Base-by-base conservation (phyloP, 2,797 vertebrate genomes). In the Poeciliopsis infans region DNA sequence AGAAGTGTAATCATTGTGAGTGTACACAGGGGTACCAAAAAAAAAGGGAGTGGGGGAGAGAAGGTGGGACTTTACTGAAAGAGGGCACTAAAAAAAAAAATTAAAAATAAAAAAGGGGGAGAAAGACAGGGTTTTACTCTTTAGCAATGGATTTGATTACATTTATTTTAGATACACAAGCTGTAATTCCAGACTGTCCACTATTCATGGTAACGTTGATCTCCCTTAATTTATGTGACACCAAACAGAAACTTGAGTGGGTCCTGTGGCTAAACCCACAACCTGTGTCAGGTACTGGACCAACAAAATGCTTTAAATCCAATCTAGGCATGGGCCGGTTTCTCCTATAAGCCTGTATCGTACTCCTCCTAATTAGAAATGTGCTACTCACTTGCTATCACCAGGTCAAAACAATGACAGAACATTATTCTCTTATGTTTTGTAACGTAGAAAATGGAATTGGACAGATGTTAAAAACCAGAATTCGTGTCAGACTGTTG, bases 1-100 rank as follows among this genome's bases (percentile, higher is more conserved):
- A 94, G 91, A 90, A 86, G 84, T 83, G 90, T 89, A 79, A 90
- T 88, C 77, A 87, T 91, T 85, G 83, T 82, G 83, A 89, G 86
- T 89, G 84, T 92, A 90, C 85, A 91, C 85, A 92, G 81, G 81
- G 80, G 90, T 59, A 64, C 61, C 73, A 85, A 90, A 69, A 79
- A 74, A 39, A 39, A 80, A 81, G 20, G 20, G 20, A n/a, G 70
- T 57, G 20, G 11, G 33, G 33, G 70, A 68, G 53, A 64, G 47
- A 76, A 82, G 89, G 80, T 33, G 78, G 82, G 61, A 73, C 72
- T 82, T 76, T 57, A 89, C 82, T 73, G 69, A 83, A 80, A 83
- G 81, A 51, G 69, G 84, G 57, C 66, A 83, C 61, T 51, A 76
- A 86, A 89, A 77, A 70, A 46, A 20, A 0, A 1, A 46, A 46